Evolutionary conservation across 2,797 vertebrate genomes (phyloP), one percentile per base, ranked within the genome.

Genomic region (Saxicola maurus): DNA sequence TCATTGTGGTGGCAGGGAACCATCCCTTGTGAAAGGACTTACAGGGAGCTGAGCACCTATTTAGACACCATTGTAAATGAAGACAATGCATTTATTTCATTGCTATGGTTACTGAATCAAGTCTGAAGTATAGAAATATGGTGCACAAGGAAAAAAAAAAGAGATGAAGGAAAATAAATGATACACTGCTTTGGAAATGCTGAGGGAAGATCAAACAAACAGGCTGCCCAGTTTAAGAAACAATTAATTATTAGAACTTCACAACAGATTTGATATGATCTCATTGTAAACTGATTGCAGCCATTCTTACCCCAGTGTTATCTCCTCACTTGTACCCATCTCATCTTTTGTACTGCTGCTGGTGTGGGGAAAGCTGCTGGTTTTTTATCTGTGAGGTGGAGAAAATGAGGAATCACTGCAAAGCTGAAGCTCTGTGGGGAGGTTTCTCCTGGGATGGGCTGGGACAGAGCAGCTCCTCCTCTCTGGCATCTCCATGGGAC

Each of bases 31-130:
- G 81, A 90, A 89, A 89, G 79, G 86, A 83, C 82, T 75, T 86
- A 27, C 11, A 78, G 16, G 33, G 81, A 92, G 93, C 87, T 48
- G 76, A 91, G 82, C 48, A 93, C 86, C 85, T 93, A 92, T 93
- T 94, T 95, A 89, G 88, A 92, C 88, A 92, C 91, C 84, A 90
- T 87, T 93, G 92, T 92, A 80, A 91, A 89, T 60, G 86, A 94
- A 93, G 95, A 93, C 85, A 93, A 90, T 90, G 89, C 84, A 60
- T 93, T 92, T 91, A 89, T 92, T 92, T 92, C 93, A 95, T 95
- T 90, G 94, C 94, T 94, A 94, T 93, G 93, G 94, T 94, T 95
- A 95, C 95, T 91, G 90, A 91, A 83, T 67, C 68, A 82, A 90
- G 82, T 45, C 65, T 27, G 55, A 86, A 91, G 61, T 93, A 52